Conservation (phyloP, 2,888 invertebrate genomes). For the Seira musarum region DNA sequence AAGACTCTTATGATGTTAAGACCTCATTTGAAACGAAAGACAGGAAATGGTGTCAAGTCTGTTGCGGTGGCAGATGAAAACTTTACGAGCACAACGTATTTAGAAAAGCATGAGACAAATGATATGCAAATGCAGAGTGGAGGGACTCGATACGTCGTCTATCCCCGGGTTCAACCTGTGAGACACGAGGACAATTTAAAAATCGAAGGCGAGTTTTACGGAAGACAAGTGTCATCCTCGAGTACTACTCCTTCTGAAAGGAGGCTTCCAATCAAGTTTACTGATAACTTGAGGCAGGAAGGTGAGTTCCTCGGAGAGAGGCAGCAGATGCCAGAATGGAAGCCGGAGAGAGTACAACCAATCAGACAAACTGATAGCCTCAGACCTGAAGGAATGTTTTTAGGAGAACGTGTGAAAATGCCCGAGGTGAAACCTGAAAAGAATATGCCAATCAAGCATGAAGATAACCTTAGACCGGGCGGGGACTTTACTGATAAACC, state of each 20-base stretch:
- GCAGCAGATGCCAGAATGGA: constrained; percentile 48
- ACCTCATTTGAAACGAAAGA: constrained; percentile 66
- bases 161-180: constrained; percentile 57
- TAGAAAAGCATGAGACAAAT: constrained; percentile 61
- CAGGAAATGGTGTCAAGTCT: constrained; percentile 60
- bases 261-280: constrained; percentile 72
- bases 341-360: constrained; percentile 72
- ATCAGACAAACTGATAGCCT: constrained; percentile 74
- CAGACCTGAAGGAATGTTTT: constrained; percentile 77
- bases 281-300: constrained; percentile 75
- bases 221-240: constrained; percentile 65
- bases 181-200: constrained; percentile 77
- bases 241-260: constrained; percentile 31
- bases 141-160: constrained; percentile 58
- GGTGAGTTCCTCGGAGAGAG: constrained; percentile 75
- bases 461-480: constrained; percentile 76
- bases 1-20: constrained; percentile 66
- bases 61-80: constrained; percentile 66
- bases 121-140: neutral
- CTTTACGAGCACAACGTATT: constrained; percentile 63
- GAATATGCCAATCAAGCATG: constrained; percentile 72
- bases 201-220: constrained; percentile 73
- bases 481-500: constrained; percentile 76
- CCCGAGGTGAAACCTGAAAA: constrained; percentile 70
- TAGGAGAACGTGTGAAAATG: constrained; percentile 70